Conservation (phyloP, 2,888 invertebrate species). For the Drosophila neonasuta region DNA sequence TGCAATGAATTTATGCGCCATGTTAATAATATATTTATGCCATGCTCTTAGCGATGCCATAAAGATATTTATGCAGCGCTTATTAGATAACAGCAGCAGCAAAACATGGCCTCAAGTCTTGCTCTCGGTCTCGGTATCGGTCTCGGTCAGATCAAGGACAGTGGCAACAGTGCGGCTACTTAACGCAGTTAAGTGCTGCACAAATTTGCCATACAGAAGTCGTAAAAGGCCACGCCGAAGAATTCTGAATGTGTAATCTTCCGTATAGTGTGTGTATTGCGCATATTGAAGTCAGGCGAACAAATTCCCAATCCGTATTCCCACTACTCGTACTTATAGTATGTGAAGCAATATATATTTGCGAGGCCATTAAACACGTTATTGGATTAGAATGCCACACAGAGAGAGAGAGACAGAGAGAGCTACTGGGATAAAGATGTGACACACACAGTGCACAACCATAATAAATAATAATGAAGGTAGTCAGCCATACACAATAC, state of each 20-base stretch:
- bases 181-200: slow-evolving; percentile 58
- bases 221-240: slow-evolving; percentile 31
- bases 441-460: slow-evolving; percentile 23
- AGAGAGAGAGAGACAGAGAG: slow-evolving; percentile 13
- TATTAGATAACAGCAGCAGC: slow-evolving; percentile 65
- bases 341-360: slow-evolving; percentile 68
- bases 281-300: slow-evolving; percentile 35
- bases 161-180: slow-evolving; percentile 56
- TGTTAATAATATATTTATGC: slow-evolving; percentile 46
- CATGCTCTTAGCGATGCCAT: slow-evolving; percentile 44
- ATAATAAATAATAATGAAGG: slow-evolving; percentile 65
- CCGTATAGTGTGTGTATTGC: slow-evolving; percentile 35
- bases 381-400: slow-evolving; percentile 41
- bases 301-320: slow-evolving; percentile 15
- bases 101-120: slow-evolving; percentile 24
- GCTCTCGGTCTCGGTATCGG: slow-evolving; percentile 15
- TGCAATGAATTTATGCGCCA: slow-evolving; percentile 24
- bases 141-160: slow-evolving; percentile 16
- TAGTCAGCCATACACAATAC: slow-evolving; percentile 20
- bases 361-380: slow-evolving; percentile 69
- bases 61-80: slow-evolving; percentile 52
- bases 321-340: slow-evolving; percentile 13
- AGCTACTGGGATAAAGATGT: slow-evolving; percentile 45
- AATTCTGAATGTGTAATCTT: slow-evolving; percentile 50
- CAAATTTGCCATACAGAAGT: slow-evolving; percentile 60